Base-by-base conservation (phyloP, 2,113 vertebrate species). In the Colinus virginianus region DNA sequence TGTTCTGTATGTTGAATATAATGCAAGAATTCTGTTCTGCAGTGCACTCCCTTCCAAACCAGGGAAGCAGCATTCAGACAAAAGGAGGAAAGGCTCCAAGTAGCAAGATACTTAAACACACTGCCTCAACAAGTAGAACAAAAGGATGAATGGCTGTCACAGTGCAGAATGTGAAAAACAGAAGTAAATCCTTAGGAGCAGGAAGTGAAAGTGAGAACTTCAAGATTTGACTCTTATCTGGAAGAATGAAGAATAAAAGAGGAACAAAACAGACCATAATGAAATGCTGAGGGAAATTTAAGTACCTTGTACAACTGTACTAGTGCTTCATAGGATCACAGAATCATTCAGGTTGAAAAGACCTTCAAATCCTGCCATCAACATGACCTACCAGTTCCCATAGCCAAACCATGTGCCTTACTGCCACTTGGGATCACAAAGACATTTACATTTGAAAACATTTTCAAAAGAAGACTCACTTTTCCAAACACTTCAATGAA, bases 401-500 rank as follows among this genome's bases (percentile, higher is more conserved):
- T 9, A 55, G 17, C 30, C n/a, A 56, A 56, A 56, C 30, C 18
- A 20, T 17, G 30, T 56, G 9, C 55, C 55, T 56, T 18, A 32
- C 9, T 19, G 17, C 55, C 55, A 56, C 55, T 55, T 30, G 17
- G 16, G 28, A 55, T 32, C 28, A 32, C 30, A 56, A 32, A 56
- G 9, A n/a, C 18, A 56, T 56, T 56, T n/a, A 56, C 17, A 56
- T 20, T 56, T 18, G 11, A n/a, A 56, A 32, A 56, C 17, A n/a
- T 12, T 56, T 56, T 12, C 9, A 20, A 56, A n/a, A n/a, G n/a
- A n/a, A 17, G 36, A 26, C 59, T 62, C 36, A 40, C 36, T 48
- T 43, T 32, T 51, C 8, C 36, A 9, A 7, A 18, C 5, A 22
- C 16, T 48, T 38, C 17, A n/a, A 49, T 2, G 1, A 0, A 0